These are phyloP conservation scores for Halictus rubicundus DNA, from an alignment of 1,140 invertebrate species.

Conservation along the genomic window DNA sequence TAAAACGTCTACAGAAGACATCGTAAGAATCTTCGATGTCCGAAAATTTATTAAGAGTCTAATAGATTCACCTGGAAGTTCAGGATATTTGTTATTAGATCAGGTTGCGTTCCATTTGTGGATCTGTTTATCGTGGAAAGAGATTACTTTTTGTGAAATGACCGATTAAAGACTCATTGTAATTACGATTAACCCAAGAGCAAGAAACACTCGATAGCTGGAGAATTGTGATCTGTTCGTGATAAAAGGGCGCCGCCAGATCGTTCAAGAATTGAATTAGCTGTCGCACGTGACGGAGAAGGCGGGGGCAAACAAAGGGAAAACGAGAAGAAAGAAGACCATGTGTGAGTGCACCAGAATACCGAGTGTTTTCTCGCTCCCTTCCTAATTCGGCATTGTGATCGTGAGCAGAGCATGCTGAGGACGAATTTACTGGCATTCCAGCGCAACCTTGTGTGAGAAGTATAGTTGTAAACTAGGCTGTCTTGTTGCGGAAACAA, in stretches of 20 bases:
- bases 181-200: neutral
- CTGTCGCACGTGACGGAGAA: neutral
- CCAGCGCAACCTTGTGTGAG: slow-evolving; percentile 57
- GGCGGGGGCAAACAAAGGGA: neutral
- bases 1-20: no score
- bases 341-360: slow-evolving; percentile 38
- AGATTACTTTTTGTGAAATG: neutral
- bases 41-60: no score
- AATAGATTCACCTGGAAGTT: neutral
- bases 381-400: slow-evolving; percentile 52
- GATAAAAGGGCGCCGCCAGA: neutral
- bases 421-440: slow-evolving; percentile 67
- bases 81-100: neutral
- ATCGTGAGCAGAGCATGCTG: slow-evolving; percentile 47
- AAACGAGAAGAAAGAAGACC: neutral
- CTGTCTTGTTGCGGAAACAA: slow-evolving; percentile 28
- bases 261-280: neutral
- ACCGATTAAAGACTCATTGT: neutral
- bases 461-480: slow-evolving; percentile 53
- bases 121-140: neutral
- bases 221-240: neutral
- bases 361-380: slow-evolving; percentile 24
- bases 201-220: neutral
- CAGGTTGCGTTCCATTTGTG: neutral
- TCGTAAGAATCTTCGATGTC: no score